Base-by-base conservation (phyloP, 2,113 vertebrate species). In the Corynorhinus townsendii region DNA sequence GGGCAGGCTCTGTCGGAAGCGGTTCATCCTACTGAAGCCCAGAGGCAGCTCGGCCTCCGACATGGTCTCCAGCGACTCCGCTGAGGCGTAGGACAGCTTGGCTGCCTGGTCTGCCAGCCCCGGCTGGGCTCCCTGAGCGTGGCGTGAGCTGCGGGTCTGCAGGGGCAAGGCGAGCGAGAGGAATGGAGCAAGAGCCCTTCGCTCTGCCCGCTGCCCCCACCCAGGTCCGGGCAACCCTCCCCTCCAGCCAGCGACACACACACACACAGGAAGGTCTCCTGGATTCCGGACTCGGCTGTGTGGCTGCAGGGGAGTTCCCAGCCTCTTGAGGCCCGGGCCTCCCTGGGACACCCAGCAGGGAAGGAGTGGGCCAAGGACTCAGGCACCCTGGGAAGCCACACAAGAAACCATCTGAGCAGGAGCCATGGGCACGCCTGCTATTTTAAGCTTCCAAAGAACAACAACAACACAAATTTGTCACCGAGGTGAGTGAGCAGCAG, bases 31-130 rank as follows among this genome's bases (percentile, higher is more conserved):
- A 98, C 98, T 99, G 97, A 99, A 99, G 0, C 99, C 99, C 79
- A 99, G 92, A n/a, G 99, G 99, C 90, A 99, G 98, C 98, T 99
- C 99, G 0, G 99, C 99, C 97, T 99, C 99, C 0, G 99, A 99
- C 99, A 99, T 99, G 97, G 99, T 99, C 98, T 99, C 99, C 99
- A 99, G 97, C 95, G 99, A 99, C 93, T 99, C 99, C 0, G 99
- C 99, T 0, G 99, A 99, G 95, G 99, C 99, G 11, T 99, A 99
- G 47, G 99, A 99, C 91, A 99, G 98, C 97, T 99, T 99, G 97
- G 99, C 99, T 8, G 99, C 99, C 98, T 99, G 99, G 96, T 99
- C 99, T 1, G 99, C 99, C 95, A 99, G 98, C 97, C 99, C 99
- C 0, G 99, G 99, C 98, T 99, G 99, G 92, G 99, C 99, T 95